Evolutionary conservation across 1,140 invertebrate genomes (phyloP), one percentile per base, ranked within the genome.

Genomic region (Cataglyphis hispanica): DNA sequence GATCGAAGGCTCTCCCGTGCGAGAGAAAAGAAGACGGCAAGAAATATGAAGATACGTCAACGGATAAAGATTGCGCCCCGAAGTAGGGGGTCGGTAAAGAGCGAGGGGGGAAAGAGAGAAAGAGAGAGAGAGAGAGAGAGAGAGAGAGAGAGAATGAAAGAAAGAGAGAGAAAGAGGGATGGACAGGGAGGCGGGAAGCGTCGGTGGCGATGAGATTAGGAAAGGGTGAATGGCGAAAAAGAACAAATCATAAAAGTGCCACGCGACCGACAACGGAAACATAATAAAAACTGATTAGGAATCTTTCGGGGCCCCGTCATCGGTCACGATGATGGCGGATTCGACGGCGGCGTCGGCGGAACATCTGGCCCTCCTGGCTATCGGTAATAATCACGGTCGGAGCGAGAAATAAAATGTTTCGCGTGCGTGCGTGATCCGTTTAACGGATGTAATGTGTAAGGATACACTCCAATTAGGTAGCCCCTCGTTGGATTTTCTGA

Each of bases 351-450:
- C 40, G 58, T 83, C 84, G 67, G 69, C 31, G 77, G 13, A 92
- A 92, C 92, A 92, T 92, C 92, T 92, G 92, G 92, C 91, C 90
- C 91, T 90, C 89, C 90, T 89, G 89, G 87, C 91, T 74, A 91
- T 90, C 90, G 91, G 85, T 85, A 66, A 85, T 91, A 91, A 92
- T 92, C 92, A 92, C 86, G 61, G 77, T 78, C 80, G 74, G 78
- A 66, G 86, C 86, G 84, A 84, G 85, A 86, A 92, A 90, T 88
- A 87, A 87, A 91, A 87, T 81, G 67, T 85, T 85, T 90, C 66
- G 43, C 81, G 74, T 76, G 72, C 75, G 84, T 85, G 88, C 87
- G 85, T 76, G 85, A 90, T 89, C 87, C 87, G 40, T 90, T 90
- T 89, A 89, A 86, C 87, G 74, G 69, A 89, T 81, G 87, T 89